Conservation (phyloP, 2,888 invertebrate genomes). For the Limnephilus auricula region DNA sequence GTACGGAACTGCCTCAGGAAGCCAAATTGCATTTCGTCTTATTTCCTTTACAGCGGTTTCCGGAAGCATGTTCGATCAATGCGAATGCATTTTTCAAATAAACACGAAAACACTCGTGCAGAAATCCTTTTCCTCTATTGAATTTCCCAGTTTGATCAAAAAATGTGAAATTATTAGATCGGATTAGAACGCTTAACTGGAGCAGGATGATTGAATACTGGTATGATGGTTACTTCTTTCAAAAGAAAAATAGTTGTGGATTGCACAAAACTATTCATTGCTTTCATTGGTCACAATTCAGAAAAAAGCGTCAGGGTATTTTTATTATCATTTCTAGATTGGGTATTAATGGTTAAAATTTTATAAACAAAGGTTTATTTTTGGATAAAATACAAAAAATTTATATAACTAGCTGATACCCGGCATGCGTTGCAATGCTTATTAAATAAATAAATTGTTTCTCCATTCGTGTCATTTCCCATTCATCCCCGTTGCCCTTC, state of each 20-base stretch:
- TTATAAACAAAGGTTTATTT: too few species aligned
- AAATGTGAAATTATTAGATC: not conserved
- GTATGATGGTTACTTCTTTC: not conserved
- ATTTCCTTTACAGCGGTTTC: conserved; percentile 40
- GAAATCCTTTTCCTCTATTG: conserved; percentile 19
- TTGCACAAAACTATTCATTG: too few species aligned
- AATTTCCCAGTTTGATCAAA: not conserved
- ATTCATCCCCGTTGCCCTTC: too few species aligned
- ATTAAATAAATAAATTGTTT: too few species aligned
- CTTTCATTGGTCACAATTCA: too few species aligned
- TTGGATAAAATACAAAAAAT: too few species aligned
- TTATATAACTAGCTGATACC: too few species aligned
- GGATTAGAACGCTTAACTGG: not conserved
- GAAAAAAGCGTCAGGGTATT: too few species aligned
- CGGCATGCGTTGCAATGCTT: too few species aligned
- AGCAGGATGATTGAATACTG: not conserved
- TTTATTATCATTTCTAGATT: too few species aligned
- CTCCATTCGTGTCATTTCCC: too few species aligned
- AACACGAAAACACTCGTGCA: conserved; percentile 2
- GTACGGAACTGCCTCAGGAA: conserved; percentile 20
- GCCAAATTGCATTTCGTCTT: conserved; percentile 49
- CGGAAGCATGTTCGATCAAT: conserved; percentile 9
- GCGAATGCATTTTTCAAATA: conserved; percentile 20
- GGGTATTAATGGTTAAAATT: too few species aligned
- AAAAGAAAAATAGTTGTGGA: not conserved